A percentile compares a stretch with the other conserved stretches of the same genome.
These are phyloP conservation scores for Xenopus tropicalis DNA, from an alignment of 2,113 vertebrate genomes.

Conservation along the genomic window DNA sequence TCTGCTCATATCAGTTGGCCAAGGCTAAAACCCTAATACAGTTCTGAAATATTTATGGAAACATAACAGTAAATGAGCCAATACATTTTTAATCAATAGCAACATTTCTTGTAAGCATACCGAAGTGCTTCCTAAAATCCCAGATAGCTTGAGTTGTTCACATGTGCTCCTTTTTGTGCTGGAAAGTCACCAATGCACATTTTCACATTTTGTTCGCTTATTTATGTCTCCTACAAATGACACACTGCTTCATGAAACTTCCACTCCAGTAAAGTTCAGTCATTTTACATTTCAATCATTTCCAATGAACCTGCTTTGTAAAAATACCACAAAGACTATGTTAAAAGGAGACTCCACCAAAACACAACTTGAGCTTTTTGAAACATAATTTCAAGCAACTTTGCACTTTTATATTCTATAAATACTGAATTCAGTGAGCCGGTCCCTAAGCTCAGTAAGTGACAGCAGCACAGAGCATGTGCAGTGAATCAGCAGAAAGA, in stretches of 20 bases:
- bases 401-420: too few species aligned
- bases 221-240: not conserved
- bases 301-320: too few species aligned
- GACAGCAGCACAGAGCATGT: too few species aligned
- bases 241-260: not conserved
- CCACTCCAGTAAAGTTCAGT: not conserved
- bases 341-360: too few species aligned
- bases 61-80: conserved; percentile 41
- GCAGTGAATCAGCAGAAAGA: too few species aligned
- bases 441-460: too few species aligned
- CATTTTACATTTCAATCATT: too few species aligned
- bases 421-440: too few species aligned
- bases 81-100: conserved; percentile 43
- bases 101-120: conserved; percentile 15
- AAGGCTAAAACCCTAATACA: conserved; percentile 41
- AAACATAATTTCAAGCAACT: too few species aligned
- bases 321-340: too few species aligned
- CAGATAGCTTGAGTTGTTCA: conserved; percentile 2
- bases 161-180: conserved; percentile 5
- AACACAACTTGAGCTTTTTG: too few species aligned
- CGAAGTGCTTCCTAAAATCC: conserved; percentile 11
- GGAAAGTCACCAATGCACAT: not conserved
- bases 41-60: conserved; percentile 42
- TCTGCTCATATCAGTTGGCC: conserved; percentile 39
- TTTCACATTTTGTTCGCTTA: conserved; percentile 6